Evolutionary conservation across 2,113 vertebrate genomes (phyloP), one percentile per base, ranked within the genome.

Genomic region (Garra rufa): DNA sequence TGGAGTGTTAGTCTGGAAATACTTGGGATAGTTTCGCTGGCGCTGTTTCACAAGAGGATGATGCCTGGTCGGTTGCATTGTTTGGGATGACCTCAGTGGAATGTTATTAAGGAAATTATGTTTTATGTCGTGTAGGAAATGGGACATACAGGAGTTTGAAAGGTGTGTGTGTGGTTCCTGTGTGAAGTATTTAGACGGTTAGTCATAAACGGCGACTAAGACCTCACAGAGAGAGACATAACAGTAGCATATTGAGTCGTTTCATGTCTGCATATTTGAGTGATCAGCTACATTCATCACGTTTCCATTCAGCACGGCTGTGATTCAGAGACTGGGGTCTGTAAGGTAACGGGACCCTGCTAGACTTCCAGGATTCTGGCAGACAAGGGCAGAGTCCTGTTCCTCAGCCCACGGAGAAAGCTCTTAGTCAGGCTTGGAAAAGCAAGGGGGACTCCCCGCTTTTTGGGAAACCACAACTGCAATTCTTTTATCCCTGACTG

Each of bases 71-170:
- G 4, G 70, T 82, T 73, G 84, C 74, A 86, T 90, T 90, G 86
- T 86, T 83, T 73, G 82, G 24, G 48, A 83, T 85, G 73, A 87
- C 84, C 83, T 91, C 75, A 69, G 26, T 65, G 87, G 82, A 89
- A 90, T 89, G 85, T 79, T 75, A 82, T 70, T 82, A 83, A 87
- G 79, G 84, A 80, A 81, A 83, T 87, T 83, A 81, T 87, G 69
- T 76, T 83, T 86, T 41, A 85, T 69, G 75, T 81, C 34, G 59
- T 85, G 67, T 46, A 75, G 78, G 61, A 84, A 71, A 85, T 63
- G 55, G 55, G 38, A 75, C 41, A 73, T 69, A 46, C 44, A 82
- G 61, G 81, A 87, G 70, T 57, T 26, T 19, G 61, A 55, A 71
- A 75, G 50, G 69, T 82, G 71, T 76, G 80, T 86, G 82, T 83